Conservation (phyloP, 2,797 vertebrate genomes). For the Coccyzus lansbergi region DNA sequence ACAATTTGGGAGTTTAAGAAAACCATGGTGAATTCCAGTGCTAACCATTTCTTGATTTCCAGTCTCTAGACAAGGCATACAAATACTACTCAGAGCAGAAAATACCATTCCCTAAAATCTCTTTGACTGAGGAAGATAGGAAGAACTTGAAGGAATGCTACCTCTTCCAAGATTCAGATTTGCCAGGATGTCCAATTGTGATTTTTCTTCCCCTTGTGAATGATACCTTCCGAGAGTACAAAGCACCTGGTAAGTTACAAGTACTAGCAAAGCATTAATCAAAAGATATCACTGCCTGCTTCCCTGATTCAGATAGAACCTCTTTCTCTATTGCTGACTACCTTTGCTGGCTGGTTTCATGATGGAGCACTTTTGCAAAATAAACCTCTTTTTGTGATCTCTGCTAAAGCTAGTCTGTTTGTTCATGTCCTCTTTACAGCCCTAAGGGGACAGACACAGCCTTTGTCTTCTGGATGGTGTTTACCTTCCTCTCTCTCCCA, state of each 20-base stretch:
- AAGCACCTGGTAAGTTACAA: conserved; percentile 81
- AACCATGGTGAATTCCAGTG: background rate
- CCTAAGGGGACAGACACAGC: background rate
- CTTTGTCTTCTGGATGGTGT: background rate
- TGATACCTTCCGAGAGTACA: conserved; percentile 81
- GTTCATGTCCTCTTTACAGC: background rate
- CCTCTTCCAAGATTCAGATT: conserved; percentile 77
- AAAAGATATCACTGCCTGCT: background rate
- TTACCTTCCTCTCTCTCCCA: background rate
- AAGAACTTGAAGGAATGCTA: conserved; percentile 84
- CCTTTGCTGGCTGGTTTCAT: background rate
- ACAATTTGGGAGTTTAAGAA: background rate
- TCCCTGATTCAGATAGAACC: background rate
- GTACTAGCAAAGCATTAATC: background rate
- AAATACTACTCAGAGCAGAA: conserved; percentile 80
- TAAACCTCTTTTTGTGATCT: background rate
- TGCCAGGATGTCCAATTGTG: conserved; percentile 78
- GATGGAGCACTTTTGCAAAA: background rate
- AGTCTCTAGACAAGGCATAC: conserved; percentile 79
- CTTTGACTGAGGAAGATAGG: conserved; percentile 73
- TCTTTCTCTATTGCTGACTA: background rate
- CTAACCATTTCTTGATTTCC: conserved; percentile 34
- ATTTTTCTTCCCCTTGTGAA: conserved; percentile 87
- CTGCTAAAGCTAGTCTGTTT: background rate
- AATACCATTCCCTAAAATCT: conserved; percentile 83